Percentiles rank a stretch among this genome's conserved stretches.
Evolutionary conservation across 30 jellyfish, hydroid and myxozoan genomes (phyloP).

Genomic region (Turritopsis dohrnii): DNA sequence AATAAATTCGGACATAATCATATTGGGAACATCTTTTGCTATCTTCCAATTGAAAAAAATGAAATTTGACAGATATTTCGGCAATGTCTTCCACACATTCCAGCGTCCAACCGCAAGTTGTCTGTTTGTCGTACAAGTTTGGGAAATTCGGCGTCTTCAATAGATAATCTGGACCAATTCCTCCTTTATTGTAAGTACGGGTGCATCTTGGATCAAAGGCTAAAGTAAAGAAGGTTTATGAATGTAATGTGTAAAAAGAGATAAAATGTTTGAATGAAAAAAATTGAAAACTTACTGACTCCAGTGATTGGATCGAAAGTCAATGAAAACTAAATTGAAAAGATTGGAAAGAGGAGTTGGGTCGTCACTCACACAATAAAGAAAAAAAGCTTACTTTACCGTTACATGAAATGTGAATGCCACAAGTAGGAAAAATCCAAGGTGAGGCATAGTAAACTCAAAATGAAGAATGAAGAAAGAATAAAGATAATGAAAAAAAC

Average conservation of each 20-base stretch:
- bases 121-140: background rate
- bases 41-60: constrained; percentile 55
- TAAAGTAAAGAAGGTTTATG: too few species aligned
- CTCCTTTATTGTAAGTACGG: background rate
- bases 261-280: background rate
- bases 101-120: background rate
- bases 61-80: constrained; percentile 42
- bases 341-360: background rate
- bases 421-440: background rate
- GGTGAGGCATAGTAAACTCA: background rate
- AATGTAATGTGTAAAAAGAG: background rate
- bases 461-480: too few species aligned
- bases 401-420: background rate
- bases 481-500: background rate
- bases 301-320: background rate
- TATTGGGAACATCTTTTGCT: constrained; percentile 64
- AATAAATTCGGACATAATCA: constrained; percentile 62
- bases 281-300: background rate
- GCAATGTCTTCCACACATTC: background rate
- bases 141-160: background rate
- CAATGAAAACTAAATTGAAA: background rate
- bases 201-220: background rate
- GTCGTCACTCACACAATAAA: background rate
- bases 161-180: background rate
- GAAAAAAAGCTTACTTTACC: background rate